These are phyloP conservation scores for Babylonia areolata DNA, from an alignment of 1,140 invertebrate species.

Conservation along the genomic window DNA sequence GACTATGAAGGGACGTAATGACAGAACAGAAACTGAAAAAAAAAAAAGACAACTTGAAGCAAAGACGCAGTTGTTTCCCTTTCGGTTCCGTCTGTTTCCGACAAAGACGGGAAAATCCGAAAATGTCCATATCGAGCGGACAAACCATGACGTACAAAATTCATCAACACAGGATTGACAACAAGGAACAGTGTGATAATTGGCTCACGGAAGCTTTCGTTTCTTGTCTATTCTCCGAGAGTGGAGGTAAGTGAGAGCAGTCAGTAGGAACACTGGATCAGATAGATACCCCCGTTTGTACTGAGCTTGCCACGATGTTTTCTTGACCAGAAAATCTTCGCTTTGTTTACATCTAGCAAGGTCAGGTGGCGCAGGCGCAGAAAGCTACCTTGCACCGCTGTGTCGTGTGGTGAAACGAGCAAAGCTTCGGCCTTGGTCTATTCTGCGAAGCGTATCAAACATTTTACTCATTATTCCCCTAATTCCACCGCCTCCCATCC, in stretches of 20 bases:
- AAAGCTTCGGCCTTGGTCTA: no score
- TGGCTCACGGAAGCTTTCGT: background rate
- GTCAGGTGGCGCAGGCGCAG: background rate
- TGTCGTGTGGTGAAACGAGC: no score
- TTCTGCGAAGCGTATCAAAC: no score
- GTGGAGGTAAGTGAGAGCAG: background rate
- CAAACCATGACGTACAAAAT: slow-evolving; percentile 1
- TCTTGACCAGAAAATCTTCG: background rate
- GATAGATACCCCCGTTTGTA: no score
- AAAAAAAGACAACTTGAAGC: no score
- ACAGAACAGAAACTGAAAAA: no score
- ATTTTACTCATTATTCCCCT: no score
- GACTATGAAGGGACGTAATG: no score
- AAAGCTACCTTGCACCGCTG: background rate
- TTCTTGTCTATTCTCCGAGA: background rate
- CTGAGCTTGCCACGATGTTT: no score
- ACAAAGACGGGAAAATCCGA: background rate
- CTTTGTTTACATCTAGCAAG: slow-evolving; percentile 8
- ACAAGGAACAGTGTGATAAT: background rate
- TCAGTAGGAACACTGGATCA: background rate
- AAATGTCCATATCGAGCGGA: background rate
- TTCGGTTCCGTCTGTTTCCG: background rate
- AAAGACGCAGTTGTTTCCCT: background rate
- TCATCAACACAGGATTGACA: slow-evolving; percentile 7
- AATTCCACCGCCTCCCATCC: no score